Conservation (phyloP, 2,888 invertebrate genomes). For the Lutraria lutraria region DNA sequence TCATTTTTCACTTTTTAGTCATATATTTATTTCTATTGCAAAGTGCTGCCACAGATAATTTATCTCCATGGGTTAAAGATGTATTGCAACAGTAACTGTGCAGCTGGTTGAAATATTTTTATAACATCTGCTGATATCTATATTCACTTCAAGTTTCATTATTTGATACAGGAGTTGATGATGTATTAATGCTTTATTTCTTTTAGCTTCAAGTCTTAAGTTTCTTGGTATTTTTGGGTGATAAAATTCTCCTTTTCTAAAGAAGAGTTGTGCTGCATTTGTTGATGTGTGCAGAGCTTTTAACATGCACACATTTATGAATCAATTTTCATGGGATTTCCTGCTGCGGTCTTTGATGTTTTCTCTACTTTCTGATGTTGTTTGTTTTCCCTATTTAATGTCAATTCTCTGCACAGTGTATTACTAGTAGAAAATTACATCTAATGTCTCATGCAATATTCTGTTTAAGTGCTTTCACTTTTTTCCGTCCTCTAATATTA, state of each 20-base stretch:
- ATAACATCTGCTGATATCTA: too few relatives aligned
- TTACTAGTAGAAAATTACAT: neutral
- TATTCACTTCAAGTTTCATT: neutral
- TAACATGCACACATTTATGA: neutral
- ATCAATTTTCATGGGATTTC: neutral
- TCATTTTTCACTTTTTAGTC: too few relatives aligned
- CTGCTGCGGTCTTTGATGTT: neutral
- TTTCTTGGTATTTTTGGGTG: neutral
- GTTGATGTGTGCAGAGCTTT: neutral
- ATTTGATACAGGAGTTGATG: neutral
- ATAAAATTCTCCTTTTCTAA: slow-evolving; percentile 13
- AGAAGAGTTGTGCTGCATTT: neutral
- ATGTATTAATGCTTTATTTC: neutral
- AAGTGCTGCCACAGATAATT: too few relatives aligned
- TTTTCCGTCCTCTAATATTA: neutral
- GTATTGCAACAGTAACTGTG: too few relatives aligned
- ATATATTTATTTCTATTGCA: too few relatives aligned
- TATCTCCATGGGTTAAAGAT: too few relatives aligned
- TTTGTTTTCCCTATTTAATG: neutral
- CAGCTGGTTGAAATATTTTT: too few relatives aligned
- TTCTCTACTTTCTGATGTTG: neutral
- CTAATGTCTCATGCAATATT: slow-evolving; percentile 14
- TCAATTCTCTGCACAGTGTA: neutral
- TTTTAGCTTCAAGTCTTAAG: neutral
- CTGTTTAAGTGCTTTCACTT: neutral